Evolutionary conservation across 2,888 invertebrate genomes (phyloP).

Genomic region (Himalopsyche anomala): DNA sequence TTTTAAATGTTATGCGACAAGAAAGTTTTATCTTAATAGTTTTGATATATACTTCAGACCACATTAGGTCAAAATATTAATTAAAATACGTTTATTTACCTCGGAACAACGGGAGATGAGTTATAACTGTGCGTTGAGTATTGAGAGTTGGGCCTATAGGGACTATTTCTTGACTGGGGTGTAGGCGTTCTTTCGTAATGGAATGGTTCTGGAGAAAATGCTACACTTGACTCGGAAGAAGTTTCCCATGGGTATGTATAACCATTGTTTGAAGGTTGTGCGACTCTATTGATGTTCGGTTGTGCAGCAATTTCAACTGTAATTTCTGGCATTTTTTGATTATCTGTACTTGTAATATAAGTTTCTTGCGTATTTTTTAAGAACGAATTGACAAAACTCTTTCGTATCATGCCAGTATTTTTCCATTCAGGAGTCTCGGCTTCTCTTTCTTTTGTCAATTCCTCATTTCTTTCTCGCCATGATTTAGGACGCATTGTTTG

Average conservation of each 20-base stretch:
- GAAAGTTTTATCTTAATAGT: neutral
- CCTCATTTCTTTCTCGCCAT: conserved; percentile 74
- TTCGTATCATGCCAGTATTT: conserved; percentile 66
- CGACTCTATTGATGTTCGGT: conserved; percentile 67
- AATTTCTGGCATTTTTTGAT: conserved; percentile 64
- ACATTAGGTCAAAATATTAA: neutral
- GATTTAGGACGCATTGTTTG: conserved; percentile 74
- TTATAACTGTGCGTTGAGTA: conserved; percentile 51
- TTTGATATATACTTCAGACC: neutral
- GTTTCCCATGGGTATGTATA: conserved; percentile 74
- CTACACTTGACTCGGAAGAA: conserved; percentile 75
- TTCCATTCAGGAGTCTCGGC: conserved; percentile 73
- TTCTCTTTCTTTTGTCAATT: conserved; percentile 70
- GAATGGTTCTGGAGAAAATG: conserved; percentile 67
- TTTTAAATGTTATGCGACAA: neutral
- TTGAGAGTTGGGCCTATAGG: conserved; percentile 56
- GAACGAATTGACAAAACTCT: conserved; percentile 58
- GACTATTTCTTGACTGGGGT: conserved; percentile 65
- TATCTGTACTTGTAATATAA: conserved; percentile 51
- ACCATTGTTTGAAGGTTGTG: conserved; percentile 58
- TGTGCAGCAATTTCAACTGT: conserved; percentile 69
- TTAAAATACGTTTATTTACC: conserved; percentile 53
- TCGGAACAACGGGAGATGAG: conserved; percentile 58
- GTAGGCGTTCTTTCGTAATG: conserved; percentile 63
- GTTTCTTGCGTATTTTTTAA: conserved; percentile 54